Base-by-base conservation (phyloP, 2,797 vertebrate genomes). In the Micropoecilia bifurca region DNA sequence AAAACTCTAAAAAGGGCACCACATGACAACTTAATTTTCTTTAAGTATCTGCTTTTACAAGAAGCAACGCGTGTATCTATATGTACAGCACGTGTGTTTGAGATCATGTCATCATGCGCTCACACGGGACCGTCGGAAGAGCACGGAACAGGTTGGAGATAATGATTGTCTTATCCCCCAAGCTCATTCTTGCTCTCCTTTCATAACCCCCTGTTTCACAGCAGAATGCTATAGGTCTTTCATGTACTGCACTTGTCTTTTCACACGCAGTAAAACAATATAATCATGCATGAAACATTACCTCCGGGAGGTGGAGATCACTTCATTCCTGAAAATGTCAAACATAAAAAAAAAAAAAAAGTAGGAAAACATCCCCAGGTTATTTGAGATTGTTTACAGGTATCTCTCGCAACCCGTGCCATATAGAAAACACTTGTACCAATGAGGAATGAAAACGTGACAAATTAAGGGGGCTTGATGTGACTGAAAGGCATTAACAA, bases 221-320 rank as follows among this genome's bases (percentile, higher is more conserved):
- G 83, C 88, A 88, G 80, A 94, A 92, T 92, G 91, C 90, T 88
- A 94, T 81, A 88, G 91, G 93, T 93, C 92, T 96, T 95, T 96
- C 92, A 95, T 94, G 94, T 92, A 91, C 80, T 77, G 76, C 92
- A 93, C 90, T 91, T 88, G 90, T 93, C 90, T 92, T 89, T 89
- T 90, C 91, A 90, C 89, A 93, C 89, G 78, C 89, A 87, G 91
- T 95, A 93, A 94, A 93, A 95, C 93, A 94, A 94, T 93, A 94
- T 93, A 93, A 95, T 94, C 91, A 92, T 89, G 94, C 94, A 92
- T 90, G 90, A 95, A 95, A 94, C 89, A 91, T 85, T 90, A 94
- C 93, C 94, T 92, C 78, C 5, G 92, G 94, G 92, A 94, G 85
- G 91, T 36, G 78, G 85, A 90, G 93, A 94, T 92, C 92, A 90